Base-by-base conservation (phyloP, 2,888 invertebrate species). In the Embidobia sp. region DNA sequence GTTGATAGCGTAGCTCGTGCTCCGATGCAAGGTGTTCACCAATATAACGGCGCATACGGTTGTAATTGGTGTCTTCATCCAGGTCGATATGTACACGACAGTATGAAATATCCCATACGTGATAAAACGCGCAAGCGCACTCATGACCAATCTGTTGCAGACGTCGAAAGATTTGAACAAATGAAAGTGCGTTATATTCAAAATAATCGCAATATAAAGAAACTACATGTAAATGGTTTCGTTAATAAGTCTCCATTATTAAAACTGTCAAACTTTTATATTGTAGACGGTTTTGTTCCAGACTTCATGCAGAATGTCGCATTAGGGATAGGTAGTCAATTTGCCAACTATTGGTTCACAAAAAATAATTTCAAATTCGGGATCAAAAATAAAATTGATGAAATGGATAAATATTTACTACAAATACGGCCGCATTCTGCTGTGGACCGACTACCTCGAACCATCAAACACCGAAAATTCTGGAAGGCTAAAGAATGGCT, bases 291-390 rank as follows among this genome's bases (percentile, higher is more conserved):
- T 10, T 79, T 77, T 49, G 66, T 66, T 1, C 77, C 74, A 1
- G 74, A 77, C 48, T 33, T 13, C 10, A 77, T 79, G 79, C 79
- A 79, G 22, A 57, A 46, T 29, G 19, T 64, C 22, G 46, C 3
- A 22, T 22, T 74, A 15, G 79, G 79, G 6, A 53, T 73, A 6
- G 70, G 2, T 1, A 53, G 53, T 19, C 53, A 70, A 57, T 69
- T 63, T 53, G 6, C 46, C 13, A 19, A 3, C 2, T 59, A 59
- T 22, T 61, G 46, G 46, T 48, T 61, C 33, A 15, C 13, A 2
- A 1, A 7, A 10, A 33, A 13, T 16, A 46, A 48, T 8, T 35
- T 18, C 5, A 29, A 27, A 18, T 42, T 42, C 10, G 55, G 40
- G 7, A 35, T 61, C 1, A 46, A 48, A 61, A 19, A 27, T 1